Percentiles rank a stretch among this genome's conserved stretches.
These are phyloP conservation scores for Temnopleurus reevesii DNA, from an alignment of 53 echinoderm and acorn worm genomes.

Conservation along the genomic window DNA sequence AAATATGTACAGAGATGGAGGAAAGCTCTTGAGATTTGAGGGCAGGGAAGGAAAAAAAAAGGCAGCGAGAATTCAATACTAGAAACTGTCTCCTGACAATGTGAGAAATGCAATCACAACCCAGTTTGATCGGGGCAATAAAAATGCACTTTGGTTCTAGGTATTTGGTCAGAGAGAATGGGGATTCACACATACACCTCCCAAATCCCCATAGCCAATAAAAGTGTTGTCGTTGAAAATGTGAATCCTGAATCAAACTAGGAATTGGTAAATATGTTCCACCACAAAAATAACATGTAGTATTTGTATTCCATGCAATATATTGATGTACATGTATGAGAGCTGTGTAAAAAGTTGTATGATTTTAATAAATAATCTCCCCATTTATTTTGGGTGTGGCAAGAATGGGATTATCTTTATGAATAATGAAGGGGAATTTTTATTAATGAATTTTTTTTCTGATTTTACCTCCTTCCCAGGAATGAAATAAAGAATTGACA, in stretches of 20 bases:
- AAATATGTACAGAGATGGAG: not conserved
- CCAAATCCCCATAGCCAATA: constrained; percentile 18
- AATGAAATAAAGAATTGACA: too few species aligned
- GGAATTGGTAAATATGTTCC: too few species aligned
- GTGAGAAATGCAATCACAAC: not conserved
- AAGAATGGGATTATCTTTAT: too few species aligned
- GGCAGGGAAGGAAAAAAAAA: not conserved
- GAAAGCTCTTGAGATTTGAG: not conserved
- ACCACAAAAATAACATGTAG: too few species aligned
- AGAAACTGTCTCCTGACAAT: not conserved
- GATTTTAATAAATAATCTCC: too few species aligned
- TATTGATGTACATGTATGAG: too few species aligned
- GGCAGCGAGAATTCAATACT: not conserved
- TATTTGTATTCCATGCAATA: too few species aligned
- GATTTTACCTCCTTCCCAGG: too few species aligned
- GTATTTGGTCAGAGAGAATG: not conserved
- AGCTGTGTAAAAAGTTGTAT: too few species aligned
- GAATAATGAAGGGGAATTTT: too few species aligned
- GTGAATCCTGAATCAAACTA: not conserved
- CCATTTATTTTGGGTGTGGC: too few species aligned
- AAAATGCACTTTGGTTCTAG: constrained; percentile 52
- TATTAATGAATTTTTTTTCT: too few species aligned
- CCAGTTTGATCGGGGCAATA: not conserved
- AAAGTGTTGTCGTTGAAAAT: not conserved
- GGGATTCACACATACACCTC: not conserved